Percentiles rank a stretch among this genome's conserved stretches.
Conservation (phyloP, 2,888 invertebrate species). For the Drosophila colorata region DNA sequence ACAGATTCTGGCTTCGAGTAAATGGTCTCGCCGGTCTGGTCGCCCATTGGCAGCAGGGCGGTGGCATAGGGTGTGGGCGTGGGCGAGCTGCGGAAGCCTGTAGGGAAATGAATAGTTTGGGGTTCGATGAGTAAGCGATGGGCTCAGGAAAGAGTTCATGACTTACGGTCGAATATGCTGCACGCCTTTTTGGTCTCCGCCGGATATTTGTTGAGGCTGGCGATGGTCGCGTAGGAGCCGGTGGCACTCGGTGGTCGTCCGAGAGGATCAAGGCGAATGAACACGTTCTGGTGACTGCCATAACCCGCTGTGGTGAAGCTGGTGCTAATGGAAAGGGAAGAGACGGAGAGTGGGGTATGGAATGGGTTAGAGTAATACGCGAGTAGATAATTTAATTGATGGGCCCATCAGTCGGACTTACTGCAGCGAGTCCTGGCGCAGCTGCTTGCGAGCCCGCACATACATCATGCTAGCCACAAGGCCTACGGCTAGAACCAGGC, state of each 20-base stretch:
- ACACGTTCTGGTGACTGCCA: constrained; percentile 91
- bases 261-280: constrained; percentile 90
- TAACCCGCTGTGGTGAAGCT: constrained; percentile 92
- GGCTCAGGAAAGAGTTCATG: not conserved
- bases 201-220: constrained; percentile 91
- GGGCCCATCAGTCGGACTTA: constrained; percentile 67
- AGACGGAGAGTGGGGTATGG: not conserved
- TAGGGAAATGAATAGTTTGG: constrained; percentile 34
- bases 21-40: constrained; percentile 72
- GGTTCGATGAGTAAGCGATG: constrained; percentile 24
- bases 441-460: constrained; percentile 84
- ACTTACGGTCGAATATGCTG: constrained; percentile 84
- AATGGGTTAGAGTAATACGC: constrained; percentile 2
- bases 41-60: constrained; percentile 87
- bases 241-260: constrained; percentile 91
- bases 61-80: constrained; percentile 91
- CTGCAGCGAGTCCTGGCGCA: constrained; percentile 83
- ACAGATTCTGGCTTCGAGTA: constrained; percentile 85
- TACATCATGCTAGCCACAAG: constrained; percentile 85
- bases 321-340: constrained; percentile 86
- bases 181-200: constrained; percentile 85
- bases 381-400: constrained; percentile 42
- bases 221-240: constrained; percentile 92
- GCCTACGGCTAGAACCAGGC: constrained; percentile 81
- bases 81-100: constrained; percentile 84